phyloP scores from a whole-genome alignment of 2,888 invertebrate genomes.

The Lasius platythorax region DNA sequence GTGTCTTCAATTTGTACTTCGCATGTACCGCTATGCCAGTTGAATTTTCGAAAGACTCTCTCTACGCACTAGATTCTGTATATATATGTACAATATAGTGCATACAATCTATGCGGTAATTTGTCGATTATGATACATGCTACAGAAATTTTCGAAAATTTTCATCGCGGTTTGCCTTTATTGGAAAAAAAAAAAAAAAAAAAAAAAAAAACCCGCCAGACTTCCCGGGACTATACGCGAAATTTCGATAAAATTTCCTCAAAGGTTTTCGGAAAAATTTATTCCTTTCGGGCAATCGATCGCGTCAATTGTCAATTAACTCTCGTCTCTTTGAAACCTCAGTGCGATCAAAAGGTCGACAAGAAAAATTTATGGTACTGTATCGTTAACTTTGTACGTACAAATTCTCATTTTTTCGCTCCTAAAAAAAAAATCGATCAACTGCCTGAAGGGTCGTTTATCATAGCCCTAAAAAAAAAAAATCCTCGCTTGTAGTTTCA shows the following conservation, averaged over 20 bases:
- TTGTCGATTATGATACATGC: not conserved
- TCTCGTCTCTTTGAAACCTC: not conserved
- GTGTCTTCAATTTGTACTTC: constrained; percentile 74
- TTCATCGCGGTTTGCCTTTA: not conserved
- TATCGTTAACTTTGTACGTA: not conserved
- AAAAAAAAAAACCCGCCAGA: not conserved
- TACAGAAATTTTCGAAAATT: constrained; percentile 15
- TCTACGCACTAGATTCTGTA: constrained; percentile 3
- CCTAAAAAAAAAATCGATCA: not conserved
- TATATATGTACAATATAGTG: constrained; percentile 20
- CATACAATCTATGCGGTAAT: constrained; percentile 3
- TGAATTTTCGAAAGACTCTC: constrained; percentile 12
- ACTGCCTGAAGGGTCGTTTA: not conserved
- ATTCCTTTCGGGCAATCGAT: not conserved
- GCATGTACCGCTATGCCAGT: constrained; percentile 42
- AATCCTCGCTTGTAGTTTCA: not conserved
- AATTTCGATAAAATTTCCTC: constrained; percentile 1
- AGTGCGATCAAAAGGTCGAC: not conserved
- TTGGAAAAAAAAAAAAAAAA: constrained; percentile 9
- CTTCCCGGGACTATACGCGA: not conserved
- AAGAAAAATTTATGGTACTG: not conserved
- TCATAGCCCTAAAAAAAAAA: not conserved
- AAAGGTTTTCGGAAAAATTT: not conserved
- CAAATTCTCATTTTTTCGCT: not conserved
- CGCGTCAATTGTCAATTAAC: not conserved